Base-by-base conservation (phyloP, 2,888 invertebrate species). In the Eilema griseolum region DNA sequence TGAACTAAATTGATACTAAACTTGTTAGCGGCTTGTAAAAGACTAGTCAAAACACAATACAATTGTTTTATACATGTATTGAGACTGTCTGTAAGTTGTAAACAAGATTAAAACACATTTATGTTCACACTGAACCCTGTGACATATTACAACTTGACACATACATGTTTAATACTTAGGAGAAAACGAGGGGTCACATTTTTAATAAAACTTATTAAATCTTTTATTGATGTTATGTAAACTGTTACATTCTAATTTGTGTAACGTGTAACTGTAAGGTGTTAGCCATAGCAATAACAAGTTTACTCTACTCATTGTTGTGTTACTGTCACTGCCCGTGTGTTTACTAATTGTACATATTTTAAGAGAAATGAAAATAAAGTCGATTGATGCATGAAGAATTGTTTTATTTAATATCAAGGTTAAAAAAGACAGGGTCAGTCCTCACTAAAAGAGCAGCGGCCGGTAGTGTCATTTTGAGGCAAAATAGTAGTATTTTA, bases 241-340 rank as follows among this genome's bases (percentile, higher is more conserved):
- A 61, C 10, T 23, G 52, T 74, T 71, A 62, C 69, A 71, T 73
- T 70, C 12, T 65, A 76, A 41, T 71, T 61, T 62, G n/a, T 66
- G n/a, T 67, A 68, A 69, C 76, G 31, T 26, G 24, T 76, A 76
- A 60, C 41, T 33, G 67, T 71, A 69, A 57, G 61, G 68, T 78
- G 75, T 26, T 69, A 65, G 65, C 26, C 14, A 66, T 79, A 79
- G 74, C 70, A 76, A 70, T 76, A 80, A 65, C 60, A 28, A 33
- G 66, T 70, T 66, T 75, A 73, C 69, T 75, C 67, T 75, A 73
- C 69, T 75, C 66, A 69, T 73, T 80, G 77, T 78, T 82, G 76
- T 71, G 79, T 80, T 79, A 78, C 79, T 73, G 71, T 81, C 88
- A 87, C 87, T 87, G 87, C 86, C 87, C 75, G 70, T 75, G 68